A percentile compares a stretch with the other conserved stretches of the same genome.
phyloP scores from a whole-genome alignment of 2,888 invertebrate species.

The Falcaria lacertinaria region DNA sequence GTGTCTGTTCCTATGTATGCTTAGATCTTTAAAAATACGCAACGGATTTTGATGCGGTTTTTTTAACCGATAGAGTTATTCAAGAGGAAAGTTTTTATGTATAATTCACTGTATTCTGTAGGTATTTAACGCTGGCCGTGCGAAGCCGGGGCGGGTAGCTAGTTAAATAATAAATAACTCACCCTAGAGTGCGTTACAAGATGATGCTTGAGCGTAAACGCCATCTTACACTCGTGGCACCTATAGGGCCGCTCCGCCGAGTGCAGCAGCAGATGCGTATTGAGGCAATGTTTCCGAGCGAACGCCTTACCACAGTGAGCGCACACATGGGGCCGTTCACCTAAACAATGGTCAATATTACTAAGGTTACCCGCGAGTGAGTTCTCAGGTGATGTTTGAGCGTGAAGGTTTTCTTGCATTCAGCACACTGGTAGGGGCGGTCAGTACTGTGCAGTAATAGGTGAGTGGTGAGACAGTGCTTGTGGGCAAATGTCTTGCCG shows the following conservation, averaged over 20 bases:
- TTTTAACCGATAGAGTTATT: too few species aligned
- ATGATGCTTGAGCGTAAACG: conserved; percentile 91
- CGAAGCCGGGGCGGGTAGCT: too few species aligned
- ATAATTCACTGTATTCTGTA: too few species aligned
- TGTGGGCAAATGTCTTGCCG: conserved; percentile 88
- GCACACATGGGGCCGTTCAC: conserved; percentile 88
- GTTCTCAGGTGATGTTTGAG: conserved; percentile 89
- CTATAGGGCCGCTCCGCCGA: conserved; percentile 90
- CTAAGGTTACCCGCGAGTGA: conserved; percentile 83
- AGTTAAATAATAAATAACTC: too few species aligned
- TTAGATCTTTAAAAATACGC: too few species aligned
- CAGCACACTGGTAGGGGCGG: conserved; percentile 87
- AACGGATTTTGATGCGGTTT: too few species aligned
- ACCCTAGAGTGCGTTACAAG: conserved; percentile 89
- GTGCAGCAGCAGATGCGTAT: conserved; percentile 89
- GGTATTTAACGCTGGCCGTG: too few species aligned
- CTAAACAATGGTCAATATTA: conserved; percentile 52
- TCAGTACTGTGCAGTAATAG: conserved; percentile 87
- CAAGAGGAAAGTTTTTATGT: too few species aligned
- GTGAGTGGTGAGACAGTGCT: conserved; percentile 90
- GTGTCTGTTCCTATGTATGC: too few species aligned
- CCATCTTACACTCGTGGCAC: conserved; percentile 92
- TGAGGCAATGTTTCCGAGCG: conserved; percentile 90
- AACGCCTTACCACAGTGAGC: conserved; percentile 90
- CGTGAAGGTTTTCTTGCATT: conserved; percentile 90